Percentiles rank a stretch among this genome's conserved stretches.
These are phyloP conservation scores for Drosophila murphyi DNA, from an alignment of 1,140 invertebrate genomes.

Conservation along the genomic window DNA sequence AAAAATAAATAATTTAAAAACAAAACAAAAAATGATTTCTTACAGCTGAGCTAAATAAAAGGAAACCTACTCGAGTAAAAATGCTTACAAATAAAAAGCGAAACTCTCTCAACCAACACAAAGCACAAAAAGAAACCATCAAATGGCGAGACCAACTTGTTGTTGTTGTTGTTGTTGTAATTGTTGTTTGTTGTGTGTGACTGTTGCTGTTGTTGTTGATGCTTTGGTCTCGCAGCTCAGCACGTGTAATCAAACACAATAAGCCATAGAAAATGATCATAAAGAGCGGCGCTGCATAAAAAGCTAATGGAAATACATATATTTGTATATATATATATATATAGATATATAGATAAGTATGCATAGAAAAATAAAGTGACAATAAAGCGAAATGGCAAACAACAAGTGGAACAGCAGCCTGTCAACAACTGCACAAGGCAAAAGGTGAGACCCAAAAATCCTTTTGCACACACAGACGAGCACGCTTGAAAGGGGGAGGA, in stretches of 20 bases:
- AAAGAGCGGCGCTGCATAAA: slow-evolving; percentile 52
- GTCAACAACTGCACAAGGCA: slow-evolving; percentile 20
- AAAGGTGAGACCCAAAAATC: slow-evolving; percentile 74
- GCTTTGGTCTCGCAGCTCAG: slow-evolving; percentile 42
- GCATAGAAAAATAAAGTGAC: slow-evolving; percentile 36
- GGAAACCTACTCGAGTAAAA: slow-evolving; percentile 36
- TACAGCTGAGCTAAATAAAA: slow-evolving; percentile 17
- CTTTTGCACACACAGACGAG: slow-evolving; percentile 69
- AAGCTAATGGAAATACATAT: slow-evolving; percentile 36
- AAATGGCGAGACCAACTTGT: slow-evolving; percentile 54
- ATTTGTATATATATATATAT: background rate
- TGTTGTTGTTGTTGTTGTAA: slow-evolving; percentile 2
- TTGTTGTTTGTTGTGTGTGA: slow-evolving; percentile 26
- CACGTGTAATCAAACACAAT: slow-evolving; percentile 81
- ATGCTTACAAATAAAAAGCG: background rate
- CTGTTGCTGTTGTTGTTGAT: slow-evolving; percentile 39
- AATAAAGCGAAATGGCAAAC: slow-evolving; percentile 40
- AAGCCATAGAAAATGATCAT: slow-evolving; percentile 78
- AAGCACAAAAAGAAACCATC: slow-evolving; percentile 49
- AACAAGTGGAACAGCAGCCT: slow-evolving; percentile 7
- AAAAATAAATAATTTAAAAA: slow-evolving; percentile 2
- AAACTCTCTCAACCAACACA: background rate
- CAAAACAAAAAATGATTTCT: background rate
- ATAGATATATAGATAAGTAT: background rate
- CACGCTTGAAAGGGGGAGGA: slow-evolving; percentile 33